These are phyloP conservation scores for Anabas testudineus DNA, from an alignment of 2,797 vertebrate species.

Conservation along the genomic window DNA sequence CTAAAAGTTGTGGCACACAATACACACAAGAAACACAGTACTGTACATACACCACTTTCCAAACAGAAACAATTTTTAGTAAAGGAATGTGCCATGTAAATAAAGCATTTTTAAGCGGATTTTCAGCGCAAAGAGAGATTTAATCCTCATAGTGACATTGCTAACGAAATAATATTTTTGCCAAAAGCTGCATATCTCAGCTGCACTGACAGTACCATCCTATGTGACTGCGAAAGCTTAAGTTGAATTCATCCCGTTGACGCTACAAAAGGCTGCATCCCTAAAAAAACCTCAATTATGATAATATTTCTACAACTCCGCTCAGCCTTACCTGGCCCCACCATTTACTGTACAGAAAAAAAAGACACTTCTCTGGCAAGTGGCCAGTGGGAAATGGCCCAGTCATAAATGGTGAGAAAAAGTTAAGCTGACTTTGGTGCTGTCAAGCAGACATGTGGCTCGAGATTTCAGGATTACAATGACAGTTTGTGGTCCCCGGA, in stretches of 20 bases:
- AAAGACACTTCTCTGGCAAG: slow-evolving; percentile 27
- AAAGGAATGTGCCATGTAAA: background rate
- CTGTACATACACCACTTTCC: background rate
- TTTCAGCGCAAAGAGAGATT: background rate
- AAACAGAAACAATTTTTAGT: background rate
- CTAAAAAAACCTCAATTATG: slow-evolving; percentile 6
- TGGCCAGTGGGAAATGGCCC: slow-evolving; percentile 38
- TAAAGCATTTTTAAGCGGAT: background rate
- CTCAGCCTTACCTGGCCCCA: background rate
- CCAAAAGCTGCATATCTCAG: slow-evolving; percentile 2
- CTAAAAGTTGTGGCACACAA: too few relatives aligned
- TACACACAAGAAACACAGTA: background rate
- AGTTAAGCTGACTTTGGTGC: slow-evolving; percentile 53
- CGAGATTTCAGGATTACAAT: slow-evolving; percentile 50
- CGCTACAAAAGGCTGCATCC: background rate
- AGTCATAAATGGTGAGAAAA: slow-evolving; percentile 46
- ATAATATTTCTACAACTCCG: background rate
- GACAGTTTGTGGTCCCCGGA: slow-evolving; percentile 63
- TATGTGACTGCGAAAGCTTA: background rate
- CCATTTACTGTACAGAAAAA: background rate
- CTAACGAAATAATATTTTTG: background rate
- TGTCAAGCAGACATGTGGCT: slow-evolving; percentile 61
- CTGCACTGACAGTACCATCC: background rate
- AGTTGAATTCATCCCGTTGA: slow-evolving; percentile 12
- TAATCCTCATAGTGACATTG: background rate